phyloP scores from a whole-genome alignment of 2,113 vertebrate genomes.

The Sarotherodon lohbergeri region DNA sequence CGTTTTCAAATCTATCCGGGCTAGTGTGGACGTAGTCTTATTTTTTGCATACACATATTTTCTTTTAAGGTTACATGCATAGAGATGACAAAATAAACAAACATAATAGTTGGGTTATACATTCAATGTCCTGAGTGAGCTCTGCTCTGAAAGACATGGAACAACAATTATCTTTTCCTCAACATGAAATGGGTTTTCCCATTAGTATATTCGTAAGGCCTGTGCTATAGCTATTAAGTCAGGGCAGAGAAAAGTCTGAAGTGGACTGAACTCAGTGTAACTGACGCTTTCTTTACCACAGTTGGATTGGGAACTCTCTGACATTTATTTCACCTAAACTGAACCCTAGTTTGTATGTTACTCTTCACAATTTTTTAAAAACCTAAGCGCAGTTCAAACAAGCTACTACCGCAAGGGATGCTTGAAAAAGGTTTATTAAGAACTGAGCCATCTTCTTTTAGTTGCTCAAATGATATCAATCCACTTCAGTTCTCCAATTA shows the following conservation, averaged over 20 bases:
- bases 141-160: background rate
- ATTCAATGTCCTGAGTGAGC: background rate
- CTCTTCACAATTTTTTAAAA: background rate
- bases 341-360: background rate
- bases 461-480: background rate
- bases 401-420: background rate
- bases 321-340: background rate
- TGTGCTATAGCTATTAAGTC: background rate
- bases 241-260: background rate
- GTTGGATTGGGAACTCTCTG: background rate
- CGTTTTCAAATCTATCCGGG: too few species aligned
- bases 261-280: fast-evolving
- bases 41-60: background rate
- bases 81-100: background rate
- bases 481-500: background rate
- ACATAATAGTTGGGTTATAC: background rate
- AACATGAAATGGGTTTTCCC: background rate
- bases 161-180: background rate
- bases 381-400: background rate
- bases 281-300: background rate
- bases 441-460: fast-evolving
- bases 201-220: background rate
- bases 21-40: background rate
- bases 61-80: background rate
- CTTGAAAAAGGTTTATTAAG: background rate